phyloP scores from a whole-genome alignment of 2,113 vertebrate genomes.

The Circaetus gallicus region DNA sequence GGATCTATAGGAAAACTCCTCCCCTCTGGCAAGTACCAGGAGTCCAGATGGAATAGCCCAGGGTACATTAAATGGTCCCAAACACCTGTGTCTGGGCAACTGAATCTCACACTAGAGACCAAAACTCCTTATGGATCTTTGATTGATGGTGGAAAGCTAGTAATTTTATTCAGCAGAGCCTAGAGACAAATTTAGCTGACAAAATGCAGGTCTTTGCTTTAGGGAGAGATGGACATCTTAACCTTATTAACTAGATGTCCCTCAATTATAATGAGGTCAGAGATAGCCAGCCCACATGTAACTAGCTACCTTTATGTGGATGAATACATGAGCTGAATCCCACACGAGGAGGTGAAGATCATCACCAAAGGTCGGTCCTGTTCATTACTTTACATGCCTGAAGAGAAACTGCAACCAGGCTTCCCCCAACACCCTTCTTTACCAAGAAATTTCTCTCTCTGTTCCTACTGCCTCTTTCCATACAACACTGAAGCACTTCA shows the following conservation, averaged over 20 bases:
- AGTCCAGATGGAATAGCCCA: background rate
- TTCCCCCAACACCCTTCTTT: background rate
- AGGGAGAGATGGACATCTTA: background rate
- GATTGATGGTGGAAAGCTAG: too few species aligned
- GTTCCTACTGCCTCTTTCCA: background rate
- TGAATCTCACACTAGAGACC: background rate
- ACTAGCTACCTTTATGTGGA: background rate
- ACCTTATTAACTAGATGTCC: background rate
- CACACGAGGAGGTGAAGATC: background rate
- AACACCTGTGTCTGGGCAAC: background rate
- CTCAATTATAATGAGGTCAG: background rate
- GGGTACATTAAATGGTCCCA: background rate
- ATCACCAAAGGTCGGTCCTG: background rate
- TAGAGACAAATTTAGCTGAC: background rate
- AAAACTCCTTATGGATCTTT: background rate
- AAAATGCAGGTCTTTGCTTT: background rate
- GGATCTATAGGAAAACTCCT: background rate
- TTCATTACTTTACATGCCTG: background rate
- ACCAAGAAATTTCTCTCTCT: background rate
- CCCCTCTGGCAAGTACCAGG: background rate
- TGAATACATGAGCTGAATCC: background rate
- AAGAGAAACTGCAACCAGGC: background rate
- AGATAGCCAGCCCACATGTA: background rate
- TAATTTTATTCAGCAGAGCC: background rate
- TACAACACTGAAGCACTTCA: background rate